Base-by-base conservation (phyloP, 2,797 vertebrate species). In the Miichthys miiuy region DNA sequence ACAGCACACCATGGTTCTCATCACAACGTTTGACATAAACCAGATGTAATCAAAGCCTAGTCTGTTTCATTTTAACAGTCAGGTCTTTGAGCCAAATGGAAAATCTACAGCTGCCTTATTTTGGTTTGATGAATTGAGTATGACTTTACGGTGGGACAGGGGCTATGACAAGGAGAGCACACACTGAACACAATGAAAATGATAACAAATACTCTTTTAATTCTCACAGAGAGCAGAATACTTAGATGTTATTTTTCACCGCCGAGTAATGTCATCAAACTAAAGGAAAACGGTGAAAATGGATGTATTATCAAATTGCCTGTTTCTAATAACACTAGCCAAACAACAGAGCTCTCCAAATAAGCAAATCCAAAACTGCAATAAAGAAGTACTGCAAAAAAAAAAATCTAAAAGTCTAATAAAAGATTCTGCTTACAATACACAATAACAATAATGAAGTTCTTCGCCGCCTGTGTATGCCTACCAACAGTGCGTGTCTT, bases 21-120 rank as follows among this genome's bases (percentile, higher is more conserved):
- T 88, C 83, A 67, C 70, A 46, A 75, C 3, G 20, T 77, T 52
- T 85, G 88, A 92, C 77, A 64, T 66, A 72, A 82, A 87, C 78
- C 91, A 92, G 89, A 88, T 88, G 62, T 84, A 90, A 88, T 87
- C 77, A 82, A 85, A 79, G 76, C 72, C 64, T 34, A 61, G 79
- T 81, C 84, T 88, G 90, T 90, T 89, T 88, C 17, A 34, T 48
- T 86, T 89, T 66, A 82, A 72, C 83, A 63, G 82, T 81, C 82
- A 72, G 52, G 51, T 74, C 63, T 89, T 72, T 72, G 69, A 86
- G 81, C 79, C 86, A 81, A 90, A 71, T 63, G 74, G 81, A 90
- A 88, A 81, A 85, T 83, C 66, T 86, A 72, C 58, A 58, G 74
- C 74, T 80, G 81, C 76, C 79, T 85, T 83, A 85, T 86, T 84